Base-by-base conservation (phyloP, 2,113 vertebrate genomes). In the Ondatra zibethicus region DNA sequence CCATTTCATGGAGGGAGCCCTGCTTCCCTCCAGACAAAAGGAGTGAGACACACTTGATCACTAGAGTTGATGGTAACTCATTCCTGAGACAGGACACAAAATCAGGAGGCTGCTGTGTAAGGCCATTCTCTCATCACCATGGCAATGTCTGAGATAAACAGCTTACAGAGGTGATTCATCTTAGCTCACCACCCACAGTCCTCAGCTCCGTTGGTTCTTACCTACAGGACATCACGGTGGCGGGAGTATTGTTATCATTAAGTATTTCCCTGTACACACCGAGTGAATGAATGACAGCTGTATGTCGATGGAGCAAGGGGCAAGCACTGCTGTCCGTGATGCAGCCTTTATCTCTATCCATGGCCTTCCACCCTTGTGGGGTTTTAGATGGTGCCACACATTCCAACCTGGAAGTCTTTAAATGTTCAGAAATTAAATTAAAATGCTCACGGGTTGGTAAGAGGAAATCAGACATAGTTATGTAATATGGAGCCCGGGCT, bases 221-320 rank as follows among this genome's bases (percentile, higher is more conserved):
- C 47, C 65, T 3, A 14, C 21, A 36, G 42, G 21, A n/a, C 47
- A 52, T 36, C 85, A 27, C 1, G 19, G 10, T 50, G 31, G 19
- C 50, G 33, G 66, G 66, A 36, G 19, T 36, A 36, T 36, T 33
- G 27, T 58, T 52, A 75, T 77, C 39, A 70, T 77, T 73, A 85
- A 50, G 27, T 81, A 82, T 88, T 81, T 93, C 47, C 92, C 47
- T 88, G 39, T 95, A 72, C 87, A 89, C 92, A 65, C 19, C 70
- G 80, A 77, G 19, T 66, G 58, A 93, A 61, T 73, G 39, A 92
- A 63, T 80, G 17, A 17, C 7, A 13, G 36, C 61, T 89, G 55
- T 63, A 19, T 29, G 16, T 8, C 75, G 66, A 42, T 29, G 63
- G 27, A 93, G 11, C 92, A 63, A 91, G 23, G 55, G 84, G 65